Base-by-base conservation (phyloP, 2,797 vertebrate genomes). In the Enoplosus armatus region DNA sequence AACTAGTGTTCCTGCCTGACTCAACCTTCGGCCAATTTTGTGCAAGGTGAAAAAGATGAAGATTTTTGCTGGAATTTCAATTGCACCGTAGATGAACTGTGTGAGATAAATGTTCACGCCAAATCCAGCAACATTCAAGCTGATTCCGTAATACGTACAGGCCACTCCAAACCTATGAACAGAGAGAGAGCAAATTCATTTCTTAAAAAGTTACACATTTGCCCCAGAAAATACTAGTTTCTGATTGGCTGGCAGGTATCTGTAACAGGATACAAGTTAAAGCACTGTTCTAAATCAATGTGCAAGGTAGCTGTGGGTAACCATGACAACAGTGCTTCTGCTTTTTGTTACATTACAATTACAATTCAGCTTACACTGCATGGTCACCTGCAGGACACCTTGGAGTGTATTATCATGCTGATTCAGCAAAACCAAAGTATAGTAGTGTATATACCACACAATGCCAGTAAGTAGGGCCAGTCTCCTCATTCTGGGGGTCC, bases 111-210 rank as follows among this genome's bases (percentile, higher is more conserved):
- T 89, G 65, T 91, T 94, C 61, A 96, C 84, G 27, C 95, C 96
- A 76, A 98, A 96, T 33, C 95, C 95, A 0, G 84, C 83, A 20
- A 97, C 67, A 26, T 97, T 96, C 74, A 97, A 84, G 88, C 95
- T 96, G 87, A 97, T 95, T 75, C 96, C 96, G 0, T 97, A 98
- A 39, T 97, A 98, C 10, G 95, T 94, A 79, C 94, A 95, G 51
- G 96, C 95, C 67, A 96, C 93, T 3, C 94, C 96, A 72, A 95
- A 97, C 97, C 97, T 98, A 85, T 2, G 10, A 55, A 68, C 9
- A 66, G 2, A 69, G 56, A 3, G 35, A 61, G 20, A 75, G 33
- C 18, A 56, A 20, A 31, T 47, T 8, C 53, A 45, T 50, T 45
- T 41, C 10, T 70, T 31, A 20, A 20, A 10, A 27, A 55, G 16